Conservation (phyloP, 2,797 vertebrate genomes). For the Zalophus californianus region DNA sequence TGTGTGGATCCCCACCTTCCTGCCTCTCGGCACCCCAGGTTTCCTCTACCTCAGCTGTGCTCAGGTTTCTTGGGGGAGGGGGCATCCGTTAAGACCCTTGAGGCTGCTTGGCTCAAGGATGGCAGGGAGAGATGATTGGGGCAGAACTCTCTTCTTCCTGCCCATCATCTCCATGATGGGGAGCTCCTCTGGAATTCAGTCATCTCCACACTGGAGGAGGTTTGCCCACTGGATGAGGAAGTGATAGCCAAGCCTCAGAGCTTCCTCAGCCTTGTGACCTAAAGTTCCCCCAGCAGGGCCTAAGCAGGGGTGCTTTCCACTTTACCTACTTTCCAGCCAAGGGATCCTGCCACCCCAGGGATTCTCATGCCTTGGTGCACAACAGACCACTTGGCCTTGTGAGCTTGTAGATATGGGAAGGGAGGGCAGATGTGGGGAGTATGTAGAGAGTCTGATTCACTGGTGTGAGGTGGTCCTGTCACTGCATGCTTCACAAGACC, state of each 20-base stretch:
- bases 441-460: not conserved
- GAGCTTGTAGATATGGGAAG: not conserved
- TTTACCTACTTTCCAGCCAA: not conserved
- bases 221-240: not conserved
- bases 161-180: not conserved
- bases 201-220: not conserved
- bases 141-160: not conserved
- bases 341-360: not conserved
- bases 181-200: not conserved
- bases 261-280: not conserved
- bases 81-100: not conserved
- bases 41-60: not conserved
- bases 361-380: conserved; percentile 22
- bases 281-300: not conserved
- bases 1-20: conserved; percentile 52
- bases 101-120: not conserved
- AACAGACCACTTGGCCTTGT: not conserved
- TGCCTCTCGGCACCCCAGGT: not conserved
- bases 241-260: not conserved
- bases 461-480: not conserved
- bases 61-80: not conserved
- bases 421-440: not conserved
- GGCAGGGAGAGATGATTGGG: not conserved
- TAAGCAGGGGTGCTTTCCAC: not conserved
- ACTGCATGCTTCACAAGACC: not conserved